Evolutionary conservation across 2,113 vertebrate genomes (phyloP).

Genomic region (Ibidorhyncha struthersii): DNA sequence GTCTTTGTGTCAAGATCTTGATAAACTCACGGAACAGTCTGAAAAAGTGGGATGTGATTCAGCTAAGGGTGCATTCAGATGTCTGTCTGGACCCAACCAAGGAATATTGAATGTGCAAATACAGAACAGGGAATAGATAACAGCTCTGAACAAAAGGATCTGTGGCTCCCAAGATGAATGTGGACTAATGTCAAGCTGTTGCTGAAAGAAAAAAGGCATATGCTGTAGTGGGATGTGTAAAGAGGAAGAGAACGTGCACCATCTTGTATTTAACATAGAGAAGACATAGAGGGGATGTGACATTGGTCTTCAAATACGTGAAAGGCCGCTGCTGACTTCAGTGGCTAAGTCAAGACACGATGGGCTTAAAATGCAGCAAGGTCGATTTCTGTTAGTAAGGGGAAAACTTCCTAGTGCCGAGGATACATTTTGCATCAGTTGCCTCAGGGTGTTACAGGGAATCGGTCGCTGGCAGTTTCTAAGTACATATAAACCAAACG

Average conservation of each 20-base stretch:
- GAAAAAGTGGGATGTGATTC: background rate
- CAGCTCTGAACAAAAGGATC: background rate
- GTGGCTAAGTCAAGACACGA: background rate
- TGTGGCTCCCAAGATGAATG: background rate
- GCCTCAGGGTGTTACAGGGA: background rate
- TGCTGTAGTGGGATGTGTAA: slow-evolving; percentile 27
- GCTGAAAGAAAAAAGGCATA: background rate
- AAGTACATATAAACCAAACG: background rate
- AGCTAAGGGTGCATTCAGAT: background rate
- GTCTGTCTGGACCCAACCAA: background rate
- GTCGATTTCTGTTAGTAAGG: background rate
- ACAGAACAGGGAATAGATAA: background rate
- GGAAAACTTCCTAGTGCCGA: background rate
- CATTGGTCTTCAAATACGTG: background rate
- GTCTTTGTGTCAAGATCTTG: background rate
- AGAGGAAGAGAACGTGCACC: background rate
- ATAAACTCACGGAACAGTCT: background rate
- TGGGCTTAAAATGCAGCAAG: background rate
- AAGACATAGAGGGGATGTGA: background rate
- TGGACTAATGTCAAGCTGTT: background rate
- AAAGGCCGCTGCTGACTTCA: background rate
- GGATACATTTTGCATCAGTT: background rate
- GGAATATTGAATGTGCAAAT: background rate
- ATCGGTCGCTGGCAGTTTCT: background rate
- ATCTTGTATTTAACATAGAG: background rate